Evolutionary conservation across 2,797 vertebrate genomes (phyloP), one percentile per base, ranked within the genome.

Genomic region (Loriculus beryllinus): DNA sequence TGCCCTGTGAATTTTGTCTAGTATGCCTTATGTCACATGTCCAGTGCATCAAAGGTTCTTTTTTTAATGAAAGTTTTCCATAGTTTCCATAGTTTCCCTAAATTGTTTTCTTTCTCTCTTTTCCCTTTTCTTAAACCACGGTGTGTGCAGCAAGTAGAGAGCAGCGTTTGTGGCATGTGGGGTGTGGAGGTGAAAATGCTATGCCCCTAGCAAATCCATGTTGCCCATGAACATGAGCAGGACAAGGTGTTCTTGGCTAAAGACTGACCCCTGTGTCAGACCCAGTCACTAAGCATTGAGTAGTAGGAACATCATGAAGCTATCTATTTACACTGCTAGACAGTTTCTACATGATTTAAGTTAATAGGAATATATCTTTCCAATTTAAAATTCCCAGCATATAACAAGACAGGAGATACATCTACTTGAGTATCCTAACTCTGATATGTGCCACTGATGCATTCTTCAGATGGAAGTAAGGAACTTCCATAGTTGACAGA

Each of bases 371-470:
- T 80, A 31, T 47, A 18, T 2, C 17, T 81, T 59, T 47, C 7
- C 13, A 37, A 31, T 7, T 68, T 64, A 31, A 47, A 82, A 74
- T 86, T 89, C 17, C 72, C 5, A 22, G 48, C 48, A 48, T 48
- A 18, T 15, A 79, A 14, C 14, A 59, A 74, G 23, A 29, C 4
- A 3, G 17, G 39, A 63, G n/a, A 37, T 28, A 40, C 2, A 33
- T 9, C 26, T 59, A 8, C 10, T 45, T 0, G 0, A 78, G 10
- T 43, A 23, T 54, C 11, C 33, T 43, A 49, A 47, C 12, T 79
- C 35, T 70, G 54, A 37, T 15, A 43, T 35, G 43, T 65, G 8
- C 16, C 17, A 37, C 42, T 45, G 49, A 47, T 54, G 7, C 3
- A 37, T 56, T 84, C 33, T 37, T 90, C 74, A 77, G 49, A 33